These are phyloP conservation scores for Botrylloides violaceus DNA, from an alignment of 23 tunicate species.

Conservation along the genomic window DNA sequence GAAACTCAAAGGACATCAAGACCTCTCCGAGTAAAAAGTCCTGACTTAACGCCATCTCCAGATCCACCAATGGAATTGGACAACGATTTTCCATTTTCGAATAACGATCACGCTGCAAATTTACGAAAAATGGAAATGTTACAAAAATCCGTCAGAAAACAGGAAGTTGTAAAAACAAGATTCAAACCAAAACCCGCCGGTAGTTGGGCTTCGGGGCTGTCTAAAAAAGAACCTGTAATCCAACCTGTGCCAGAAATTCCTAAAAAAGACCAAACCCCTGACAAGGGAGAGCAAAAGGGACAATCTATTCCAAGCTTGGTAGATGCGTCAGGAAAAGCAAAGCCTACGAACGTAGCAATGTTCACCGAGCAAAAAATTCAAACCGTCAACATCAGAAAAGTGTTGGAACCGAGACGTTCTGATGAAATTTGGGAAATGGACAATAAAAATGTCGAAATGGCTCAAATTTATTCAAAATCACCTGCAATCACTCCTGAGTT, in stretches of 20 bases:
- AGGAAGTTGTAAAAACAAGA: constrained; percentile 68
- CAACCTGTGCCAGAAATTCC: neutral
- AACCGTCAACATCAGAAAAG: neutral
- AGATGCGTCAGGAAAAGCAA: neutral
- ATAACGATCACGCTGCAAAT: neutral
- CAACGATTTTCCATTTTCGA: neutral
- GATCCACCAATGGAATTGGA: no score
- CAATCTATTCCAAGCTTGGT: neutral
- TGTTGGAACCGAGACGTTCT: neutral
- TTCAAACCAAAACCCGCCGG: constrained; percentile 70
- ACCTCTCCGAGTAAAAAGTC: neutral
- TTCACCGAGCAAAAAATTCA: neutral
- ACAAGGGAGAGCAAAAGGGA: neutral
- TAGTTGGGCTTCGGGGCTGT: constrained; percentile 21
- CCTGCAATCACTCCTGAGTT: neutral
- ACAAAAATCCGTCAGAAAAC: constrained; percentile 46
- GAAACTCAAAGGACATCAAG: neutral
- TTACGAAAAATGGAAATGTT: constrained; percentile 20
- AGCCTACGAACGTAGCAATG: neutral
- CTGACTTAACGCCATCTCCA: neutral
- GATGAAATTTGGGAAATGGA: neutral
- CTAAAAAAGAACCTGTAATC: neutral
- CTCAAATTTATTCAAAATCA: neutral
- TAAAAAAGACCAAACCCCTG: neutral
- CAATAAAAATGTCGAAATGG: neutral